A percentile compares a stretch with the other conserved stretches of the same genome.
Conservation (phyloP, 2,113 vertebrate genomes). For the Pseudorhombus dupliciocellatus region DNA sequence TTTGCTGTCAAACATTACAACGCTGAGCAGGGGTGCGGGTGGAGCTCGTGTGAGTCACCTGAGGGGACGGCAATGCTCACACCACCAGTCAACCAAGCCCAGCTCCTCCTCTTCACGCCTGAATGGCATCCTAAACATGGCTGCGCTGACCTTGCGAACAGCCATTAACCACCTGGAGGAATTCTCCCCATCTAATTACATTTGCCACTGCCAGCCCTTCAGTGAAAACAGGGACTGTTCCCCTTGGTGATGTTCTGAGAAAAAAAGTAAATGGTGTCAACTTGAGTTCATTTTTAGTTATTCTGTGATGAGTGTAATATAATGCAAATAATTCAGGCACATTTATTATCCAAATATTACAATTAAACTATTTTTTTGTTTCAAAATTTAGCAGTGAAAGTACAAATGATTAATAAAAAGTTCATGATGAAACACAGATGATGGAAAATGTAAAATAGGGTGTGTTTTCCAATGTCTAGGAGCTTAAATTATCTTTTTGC, state of each 20-base stretch:
- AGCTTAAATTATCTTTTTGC: constrained; percentile 20
- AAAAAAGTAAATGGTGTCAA: constrained; percentile 39
- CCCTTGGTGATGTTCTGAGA: constrained; percentile 46
- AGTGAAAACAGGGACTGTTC: constrained; percentile 54
- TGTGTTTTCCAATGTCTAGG: neutral
- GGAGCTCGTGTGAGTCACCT: constrained; percentile 59
- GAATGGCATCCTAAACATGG: constrained; percentile 77
- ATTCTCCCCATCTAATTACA: constrained; percentile 80
- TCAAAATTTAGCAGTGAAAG: neutral
- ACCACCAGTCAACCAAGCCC: constrained; percentile 57
- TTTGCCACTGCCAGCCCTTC: constrained; percentile 67
- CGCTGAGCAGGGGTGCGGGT: constrained; percentile 35
- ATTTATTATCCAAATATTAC: neutral
- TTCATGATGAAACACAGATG: neutral
- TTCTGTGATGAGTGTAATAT: constrained; percentile 33
- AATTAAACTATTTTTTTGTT: neutral
- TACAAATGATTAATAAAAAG: neutral
- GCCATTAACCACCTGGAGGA: constrained; percentile 82
- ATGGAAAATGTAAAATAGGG: neutral
- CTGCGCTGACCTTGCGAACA: constrained; percentile 78
- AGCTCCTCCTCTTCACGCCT: constrained; percentile 70
- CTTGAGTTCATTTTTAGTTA: constrained; percentile 58
- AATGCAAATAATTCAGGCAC: neutral
- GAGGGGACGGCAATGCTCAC: constrained; percentile 66
- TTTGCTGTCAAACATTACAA: constrained; percentile 77